Evolutionary conservation across 2,888 invertebrate species (phyloP).

Genomic region (Mythimna vitellina): DNA sequence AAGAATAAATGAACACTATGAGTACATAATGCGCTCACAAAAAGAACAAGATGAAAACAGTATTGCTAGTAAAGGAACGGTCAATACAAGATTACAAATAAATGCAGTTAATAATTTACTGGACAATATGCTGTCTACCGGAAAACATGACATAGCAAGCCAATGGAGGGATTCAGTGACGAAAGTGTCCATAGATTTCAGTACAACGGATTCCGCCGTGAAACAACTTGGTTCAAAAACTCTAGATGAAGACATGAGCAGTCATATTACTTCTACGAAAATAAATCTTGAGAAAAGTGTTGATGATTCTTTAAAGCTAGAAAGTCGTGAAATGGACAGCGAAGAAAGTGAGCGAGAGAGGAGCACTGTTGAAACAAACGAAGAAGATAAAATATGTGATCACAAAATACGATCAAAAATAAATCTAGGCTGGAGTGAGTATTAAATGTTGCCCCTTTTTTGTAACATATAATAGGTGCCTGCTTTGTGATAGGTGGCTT

Average conservation of each 20-base stretch:
- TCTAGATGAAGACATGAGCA: neutral
- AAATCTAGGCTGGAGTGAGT: conserved; percentile 59
- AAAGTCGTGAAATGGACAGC: neutral
- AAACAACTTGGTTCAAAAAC: neutral
- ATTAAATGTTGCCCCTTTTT: neutral
- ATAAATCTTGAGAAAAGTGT: neutral
- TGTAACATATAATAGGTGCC: too few species aligned
- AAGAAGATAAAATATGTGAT: conserved; percentile 8
- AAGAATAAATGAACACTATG: conserved; percentile 78
- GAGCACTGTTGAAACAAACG: neutral
- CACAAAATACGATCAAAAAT: conserved; percentile 13
- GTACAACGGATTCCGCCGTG: neutral
- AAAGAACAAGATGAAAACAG: conserved; percentile 28
- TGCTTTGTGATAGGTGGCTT: too few species aligned
- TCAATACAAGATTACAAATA: neutral
- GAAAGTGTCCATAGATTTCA: neutral
- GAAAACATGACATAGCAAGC: conserved; percentile 10
- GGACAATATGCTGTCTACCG: neutral
- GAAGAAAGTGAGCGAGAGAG: conserved; percentile 9
- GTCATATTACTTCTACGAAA: neutral
- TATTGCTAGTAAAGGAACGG: neutral
- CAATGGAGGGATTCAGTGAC: conserved; percentile 5
- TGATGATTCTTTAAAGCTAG: neutral
- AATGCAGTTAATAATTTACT: conserved; percentile 7
- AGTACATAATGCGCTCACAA: conserved; percentile 59